Conservation (phyloP, 35 echinoderm and acorn worm genomes). For the Heliocidaris tuberculata region DNA sequence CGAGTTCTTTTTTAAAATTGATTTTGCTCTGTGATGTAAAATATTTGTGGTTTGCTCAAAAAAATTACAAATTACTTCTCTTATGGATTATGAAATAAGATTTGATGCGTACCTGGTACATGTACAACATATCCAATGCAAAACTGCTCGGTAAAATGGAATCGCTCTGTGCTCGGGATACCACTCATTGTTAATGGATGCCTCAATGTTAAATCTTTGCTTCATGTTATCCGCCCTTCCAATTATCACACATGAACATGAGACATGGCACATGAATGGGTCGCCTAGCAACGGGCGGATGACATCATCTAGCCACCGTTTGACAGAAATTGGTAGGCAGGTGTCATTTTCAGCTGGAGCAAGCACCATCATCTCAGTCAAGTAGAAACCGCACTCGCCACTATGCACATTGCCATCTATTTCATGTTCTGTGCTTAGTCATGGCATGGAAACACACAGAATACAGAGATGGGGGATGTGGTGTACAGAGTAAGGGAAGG, state of each 20-base stretch:
- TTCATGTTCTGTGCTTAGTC: not conserved
- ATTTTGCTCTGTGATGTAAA: no score
- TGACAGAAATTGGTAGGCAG: not conserved
- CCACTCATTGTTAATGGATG: not conserved
- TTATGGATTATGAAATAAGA: not conserved
- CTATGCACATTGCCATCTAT: not conserved
- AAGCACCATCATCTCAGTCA: not conserved
- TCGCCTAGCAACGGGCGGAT: not conserved
- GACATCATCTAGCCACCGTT: not conserved
- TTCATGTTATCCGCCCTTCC: not conserved
- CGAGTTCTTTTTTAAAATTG: no score
- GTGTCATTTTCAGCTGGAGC: not conserved
- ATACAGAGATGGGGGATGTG: not conserved
- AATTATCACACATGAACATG: not conserved
- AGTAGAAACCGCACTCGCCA: not conserved
- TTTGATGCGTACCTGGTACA: not conserved
- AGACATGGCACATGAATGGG: not conserved
- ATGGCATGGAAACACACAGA: not conserved
- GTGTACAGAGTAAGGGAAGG: no score
- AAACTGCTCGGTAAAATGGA: not conserved
- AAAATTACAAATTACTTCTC: not conserved
- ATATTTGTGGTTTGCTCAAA: no score
- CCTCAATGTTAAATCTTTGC: not conserved
- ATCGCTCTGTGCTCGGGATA: not conserved
- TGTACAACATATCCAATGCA: not conserved